Evolutionary conservation across 1,140 invertebrate genomes (phyloP), one percentile per base, ranked within the genome.

Genomic region (Leptonema lineaticorne): DNA sequence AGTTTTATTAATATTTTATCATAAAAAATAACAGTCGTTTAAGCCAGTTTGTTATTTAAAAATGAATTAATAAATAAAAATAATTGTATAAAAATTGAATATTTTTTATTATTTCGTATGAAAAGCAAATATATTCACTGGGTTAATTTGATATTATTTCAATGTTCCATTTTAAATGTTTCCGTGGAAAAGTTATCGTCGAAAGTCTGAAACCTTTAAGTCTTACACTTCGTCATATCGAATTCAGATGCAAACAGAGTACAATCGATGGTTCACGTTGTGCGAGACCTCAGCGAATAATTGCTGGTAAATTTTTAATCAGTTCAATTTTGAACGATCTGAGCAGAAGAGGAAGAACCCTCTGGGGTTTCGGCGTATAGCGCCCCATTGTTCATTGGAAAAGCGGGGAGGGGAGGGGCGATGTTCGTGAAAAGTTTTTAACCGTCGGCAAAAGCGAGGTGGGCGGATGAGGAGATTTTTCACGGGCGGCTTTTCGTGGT

Each of bases 271-370:
- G 45, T 45, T 45, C 30, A n/a, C 30, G 30, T 24, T 24, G n/a
- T n/a, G 30, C 57, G 59, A 24, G 11, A 46, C 46, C n/a, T 16
- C 22, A 18, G 18, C 62, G 41, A 53, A 30, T 64, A 64, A 64
- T 64, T 64, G 62, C 62, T 64, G 7, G 16, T 64, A 64, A 64
- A 64, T 64, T 64, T 64, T 64, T 64, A 64, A 64, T 64, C 62
- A 64, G 62, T 64, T 64, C 62, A 64, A 64, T 64, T 64, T 64
- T 46, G 62, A 64, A 26, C 62, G 62, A 64, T 64, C 27, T 14
- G 56, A 58, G 33, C 1, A 18, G 33, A 22, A 48, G 41, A 48
- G 60, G 22, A 24, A 26, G 46, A 48, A 20, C 7, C 1, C 16
- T 9, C 41, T n/a, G 41, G 16, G 41, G 41, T 7, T 7, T 7